Conservation (phyloP, 2,888 invertebrate species). For the Eupithecia pulchellata region DNA sequence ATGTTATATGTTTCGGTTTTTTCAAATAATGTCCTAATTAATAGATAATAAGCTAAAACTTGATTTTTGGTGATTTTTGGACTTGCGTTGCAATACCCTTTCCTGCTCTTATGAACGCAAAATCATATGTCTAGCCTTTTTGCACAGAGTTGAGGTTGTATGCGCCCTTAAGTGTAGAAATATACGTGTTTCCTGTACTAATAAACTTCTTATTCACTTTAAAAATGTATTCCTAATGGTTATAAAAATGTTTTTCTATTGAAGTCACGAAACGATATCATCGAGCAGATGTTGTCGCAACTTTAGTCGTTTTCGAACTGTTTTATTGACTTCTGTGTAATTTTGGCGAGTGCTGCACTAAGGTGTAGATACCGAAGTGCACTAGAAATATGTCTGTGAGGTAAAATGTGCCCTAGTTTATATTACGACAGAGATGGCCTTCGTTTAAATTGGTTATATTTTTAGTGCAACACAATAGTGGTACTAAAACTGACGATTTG, state of each 20-base stretch:
- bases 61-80: too few relatives aligned
- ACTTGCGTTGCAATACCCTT: too few relatives aligned
- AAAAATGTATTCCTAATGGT: neutral
- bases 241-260: neutral
- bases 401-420: neutral
- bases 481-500: neutral
- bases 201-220: neutral
- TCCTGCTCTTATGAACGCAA: too few relatives aligned
- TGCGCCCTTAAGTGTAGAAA: too few relatives aligned
- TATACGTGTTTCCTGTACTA: too few relatives aligned
- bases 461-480: neutral
- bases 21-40: too few relatives aligned
- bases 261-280: neutral
- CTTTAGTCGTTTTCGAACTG: constrained; percentile 8
- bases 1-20: too few relatives aligned
- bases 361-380: neutral
- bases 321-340: constrained; percentile 10
- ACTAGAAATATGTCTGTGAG: neutral
- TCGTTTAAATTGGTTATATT: neutral
- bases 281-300: neutral
- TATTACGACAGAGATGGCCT: neutral
- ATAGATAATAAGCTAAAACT: too few relatives aligned
- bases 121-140: too few relatives aligned
- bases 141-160: too few relatives aligned
- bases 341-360: constrained; percentile 9